Percentiles rank a stretch among this genome's conserved stretches.
Conservation (phyloP, 2,797 vertebrate species). For the Octomys mimax region DNA sequence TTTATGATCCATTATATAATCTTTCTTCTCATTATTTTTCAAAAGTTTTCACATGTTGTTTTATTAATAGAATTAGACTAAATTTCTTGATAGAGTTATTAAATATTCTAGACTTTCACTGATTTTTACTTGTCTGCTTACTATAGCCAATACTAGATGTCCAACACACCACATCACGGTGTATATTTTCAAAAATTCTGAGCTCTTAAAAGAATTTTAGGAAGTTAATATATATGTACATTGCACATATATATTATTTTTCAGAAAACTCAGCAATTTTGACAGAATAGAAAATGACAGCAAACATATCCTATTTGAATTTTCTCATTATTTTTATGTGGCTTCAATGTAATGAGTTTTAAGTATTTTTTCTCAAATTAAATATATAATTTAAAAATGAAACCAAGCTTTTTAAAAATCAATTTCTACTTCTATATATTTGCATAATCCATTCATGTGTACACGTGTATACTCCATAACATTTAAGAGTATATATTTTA, state of each 20-base stretch:
- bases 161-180: not conserved
- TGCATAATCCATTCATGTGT: not conserved
- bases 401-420: not conserved
- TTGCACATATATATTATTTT: not conserved
- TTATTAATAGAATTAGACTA: not conserved
- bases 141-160: not conserved
- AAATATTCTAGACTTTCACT: not conserved
- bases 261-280: not conserved
- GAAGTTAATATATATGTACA: not conserved
- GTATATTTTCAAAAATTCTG: not conserved
- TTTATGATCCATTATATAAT: not conserved
- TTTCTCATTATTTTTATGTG: not conserved
- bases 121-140: not conserved
- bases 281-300: not conserved
- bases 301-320: not conserved
- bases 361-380: not conserved
- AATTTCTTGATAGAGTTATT: not conserved
- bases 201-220: not conserved
- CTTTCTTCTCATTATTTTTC: not conserved
- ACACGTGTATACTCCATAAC: not conserved
- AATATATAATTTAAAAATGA: not conserved
- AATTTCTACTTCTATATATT: not conserved
- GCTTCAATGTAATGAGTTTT: not conserved
- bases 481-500: not conserved
- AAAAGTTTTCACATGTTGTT: not conserved